Evolutionary conservation across 2,888 invertebrate species (phyloP), one percentile per base, ranked within the genome.

Genomic region (Eretmocerus hayati): DNA sequence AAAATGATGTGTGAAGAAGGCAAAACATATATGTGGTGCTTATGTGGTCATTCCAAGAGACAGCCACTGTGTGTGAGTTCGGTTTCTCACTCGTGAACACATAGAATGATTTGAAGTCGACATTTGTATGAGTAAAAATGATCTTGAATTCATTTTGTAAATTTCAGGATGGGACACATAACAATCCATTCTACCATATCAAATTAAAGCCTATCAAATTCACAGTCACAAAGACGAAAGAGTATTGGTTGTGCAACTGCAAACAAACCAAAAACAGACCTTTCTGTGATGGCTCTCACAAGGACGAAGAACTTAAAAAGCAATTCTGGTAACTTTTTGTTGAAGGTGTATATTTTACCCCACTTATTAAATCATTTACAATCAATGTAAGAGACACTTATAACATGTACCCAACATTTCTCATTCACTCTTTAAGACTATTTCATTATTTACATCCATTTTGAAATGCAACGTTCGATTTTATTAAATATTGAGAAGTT

Each of bases 211-310:
- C 97, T 0, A 74, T 95, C 4, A 74, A 78, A 51, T 95, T 96
- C 65, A 76, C 77, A 57, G 93, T 96, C 2, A 81, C 83, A 42
- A 86, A 93, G 74, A 85, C 86, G 0, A 90, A 90, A 61, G 89
- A 91, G 16, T 95, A 94, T 68, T 94, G 92, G 89, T 74, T 99
- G n/a, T 99, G 99, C 69, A 92, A 92, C 68, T 99, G 99, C 69
- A 99, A 99, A 72, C 95, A 95, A 66, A 93, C 95, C 1, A 80
- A 80, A 41, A 87, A 90, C 58, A 78, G 91, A 56, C 99, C 99
- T 1, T 96, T 95, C 71, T 99, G 97, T 74, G 99, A 99, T 75
- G 96, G 96, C 9, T 84, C 91, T 9, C 97, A 97, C 71, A 87
- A 88, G 65, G 75, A 77, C 44, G 77, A 80, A 52, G 80, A 83